These are phyloP conservation scores for Gallinago nigripennis DNA, from an alignment of 2,797 vertebrate genomes.

Conservation along the genomic window DNA sequence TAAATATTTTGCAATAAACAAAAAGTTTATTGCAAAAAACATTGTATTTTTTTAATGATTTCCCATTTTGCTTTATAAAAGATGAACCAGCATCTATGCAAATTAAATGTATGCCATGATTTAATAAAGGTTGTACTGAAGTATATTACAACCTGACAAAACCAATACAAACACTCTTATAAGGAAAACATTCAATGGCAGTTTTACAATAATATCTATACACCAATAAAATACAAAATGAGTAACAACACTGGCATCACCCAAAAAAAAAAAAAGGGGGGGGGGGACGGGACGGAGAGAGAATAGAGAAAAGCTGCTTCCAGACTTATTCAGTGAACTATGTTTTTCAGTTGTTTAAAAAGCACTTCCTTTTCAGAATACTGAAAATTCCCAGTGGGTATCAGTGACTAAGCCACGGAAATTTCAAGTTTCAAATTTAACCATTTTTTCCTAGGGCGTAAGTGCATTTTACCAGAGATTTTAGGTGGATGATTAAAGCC, in stretches of 20 bases:
- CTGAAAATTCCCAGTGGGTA: constrained; percentile 9
- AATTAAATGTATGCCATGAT: neutral
- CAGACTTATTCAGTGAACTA: neutral
- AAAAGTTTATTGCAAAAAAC: neutral
- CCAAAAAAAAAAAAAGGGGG: accelerated
- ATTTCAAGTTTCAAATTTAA: constrained; percentile 25
- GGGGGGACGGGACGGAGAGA: accelerated
- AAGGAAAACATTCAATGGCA: neutral
- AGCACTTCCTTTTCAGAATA: constrained; percentile 4
- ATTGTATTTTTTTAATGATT: neutral
- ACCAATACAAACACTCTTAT: neutral
- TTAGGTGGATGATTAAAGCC: neutral
- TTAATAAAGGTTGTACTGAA: neutral
- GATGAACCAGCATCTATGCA: accelerated
- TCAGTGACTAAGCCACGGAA: neutral
- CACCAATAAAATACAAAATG: neutral
- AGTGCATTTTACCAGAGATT: neutral
- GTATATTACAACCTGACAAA: neutral
- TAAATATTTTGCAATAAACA: no score
- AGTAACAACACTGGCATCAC: neutral
- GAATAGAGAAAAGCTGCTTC: neutral
- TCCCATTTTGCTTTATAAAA: neutral
- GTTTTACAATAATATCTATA: neutral
- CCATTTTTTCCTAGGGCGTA: neutral
- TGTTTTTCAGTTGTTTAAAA: constrained; percentile 6